Evolutionary conservation across 2,888 invertebrate genomes (phyloP).

Genomic region (Beris chalybata): DNA sequence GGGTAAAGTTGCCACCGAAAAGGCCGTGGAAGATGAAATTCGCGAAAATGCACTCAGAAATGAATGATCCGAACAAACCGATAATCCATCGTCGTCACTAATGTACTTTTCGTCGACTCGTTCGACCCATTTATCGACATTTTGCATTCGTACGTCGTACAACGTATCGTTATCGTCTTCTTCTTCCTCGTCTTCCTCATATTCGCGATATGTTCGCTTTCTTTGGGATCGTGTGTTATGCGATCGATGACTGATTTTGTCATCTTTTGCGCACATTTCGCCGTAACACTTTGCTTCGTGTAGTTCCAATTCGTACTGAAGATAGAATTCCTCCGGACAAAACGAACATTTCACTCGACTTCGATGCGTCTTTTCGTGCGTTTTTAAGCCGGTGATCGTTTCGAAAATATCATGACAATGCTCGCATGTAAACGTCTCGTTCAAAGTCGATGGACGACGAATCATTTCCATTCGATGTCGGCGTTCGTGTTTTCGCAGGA

Average conservation of each 20-base stretch:
- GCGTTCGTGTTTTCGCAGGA: slow-evolving; percentile 33
- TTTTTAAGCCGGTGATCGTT: background rate
- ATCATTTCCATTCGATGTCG: background rate
- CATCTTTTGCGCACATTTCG: slow-evolving; percentile 5
- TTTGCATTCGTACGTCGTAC: slow-evolving; percentile 13
- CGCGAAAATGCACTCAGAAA: slow-evolving; percentile 8
- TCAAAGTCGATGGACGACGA: background rate
- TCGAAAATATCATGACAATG: slow-evolving; percentile 30
- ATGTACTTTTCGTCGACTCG: slow-evolving; percentile 1
- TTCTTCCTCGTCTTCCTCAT: background rate
- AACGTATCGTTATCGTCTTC: slow-evolving; percentile 7
- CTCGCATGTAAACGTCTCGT: slow-evolving; percentile 4
- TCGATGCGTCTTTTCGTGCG: slow-evolving; percentile 23
- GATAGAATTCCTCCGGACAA: slow-evolving; percentile 30
- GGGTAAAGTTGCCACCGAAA: no score
- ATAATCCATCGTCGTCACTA: background rate
- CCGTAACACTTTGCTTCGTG: slow-evolving; percentile 37
- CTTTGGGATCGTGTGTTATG: background rate
- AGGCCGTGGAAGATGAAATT: background rate
- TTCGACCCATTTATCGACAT: slow-evolving; percentile 10
- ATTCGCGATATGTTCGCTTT: background rate
- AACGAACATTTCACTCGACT: slow-evolving; percentile 20
- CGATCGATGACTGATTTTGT: background rate
- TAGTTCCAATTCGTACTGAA: slow-evolving; percentile 24
- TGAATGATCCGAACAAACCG: background rate